These are phyloP conservation scores for Stigmatopora argus DNA, from an alignment of 2,113 vertebrate genomes.

Conservation along the genomic window DNA sequence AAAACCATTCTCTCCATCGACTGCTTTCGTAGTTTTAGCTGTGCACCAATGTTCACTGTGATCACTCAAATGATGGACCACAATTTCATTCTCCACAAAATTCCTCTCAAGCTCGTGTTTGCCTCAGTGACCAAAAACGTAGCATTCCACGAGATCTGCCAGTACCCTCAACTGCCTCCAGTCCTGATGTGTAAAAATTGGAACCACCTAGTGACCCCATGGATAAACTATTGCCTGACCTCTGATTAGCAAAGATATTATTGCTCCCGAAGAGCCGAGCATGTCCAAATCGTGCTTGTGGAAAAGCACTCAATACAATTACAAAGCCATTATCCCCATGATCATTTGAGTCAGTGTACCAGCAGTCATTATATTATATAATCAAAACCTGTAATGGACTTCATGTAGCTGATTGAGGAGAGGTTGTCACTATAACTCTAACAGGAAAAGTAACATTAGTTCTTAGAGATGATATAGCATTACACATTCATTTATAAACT, in stretches of 20 bases:
- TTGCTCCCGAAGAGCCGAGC: conserved; percentile 16
- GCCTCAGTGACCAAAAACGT: no score
- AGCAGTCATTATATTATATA: conserved; percentile 1
- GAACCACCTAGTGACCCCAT: not conserved
- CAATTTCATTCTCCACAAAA: no score
- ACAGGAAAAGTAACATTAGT: not conserved
- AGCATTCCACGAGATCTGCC: no score
- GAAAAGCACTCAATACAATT: conserved; percentile 29
- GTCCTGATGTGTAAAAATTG: no score
- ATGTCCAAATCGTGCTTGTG: conserved; percentile 13
- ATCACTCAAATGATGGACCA: no score
- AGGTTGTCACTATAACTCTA: not conserved
- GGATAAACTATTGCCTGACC: not conserved
- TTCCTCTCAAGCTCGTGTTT: no score
- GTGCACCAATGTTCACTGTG: no score
- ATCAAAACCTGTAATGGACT: not conserved
- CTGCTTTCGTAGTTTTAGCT: no score
- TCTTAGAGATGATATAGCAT: not conserved
- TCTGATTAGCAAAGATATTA: conserved; percentile 10
- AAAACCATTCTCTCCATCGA: no score
- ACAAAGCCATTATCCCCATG: conserved; percentile 22
- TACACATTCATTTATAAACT: conserved; percentile 21
- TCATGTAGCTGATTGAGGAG: not conserved
- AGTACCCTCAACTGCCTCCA: no score
- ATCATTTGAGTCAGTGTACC: conserved; percentile 8